Base-by-base conservation (phyloP, 1,140 invertebrate species). In the Telenomus remus region DNA sequence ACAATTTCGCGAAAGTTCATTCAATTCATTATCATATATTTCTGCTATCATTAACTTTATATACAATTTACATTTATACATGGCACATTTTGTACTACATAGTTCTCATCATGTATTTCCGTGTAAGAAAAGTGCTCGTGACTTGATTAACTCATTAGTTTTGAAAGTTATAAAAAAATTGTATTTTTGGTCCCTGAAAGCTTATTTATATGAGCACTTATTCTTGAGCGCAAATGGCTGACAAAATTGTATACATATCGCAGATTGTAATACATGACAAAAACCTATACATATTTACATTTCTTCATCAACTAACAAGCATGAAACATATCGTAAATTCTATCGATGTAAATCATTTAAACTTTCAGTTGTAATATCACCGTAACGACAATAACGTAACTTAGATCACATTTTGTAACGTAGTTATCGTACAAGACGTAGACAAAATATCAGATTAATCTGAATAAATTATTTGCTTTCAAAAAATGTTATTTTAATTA, bases 351-450 rank as follows among this genome's bases (percentile, higher is more conserved):
- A 73, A 65, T 73, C 16, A 4, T 49, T 35, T 66, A 66, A 65
- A 35, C 46, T 50, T 61, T 50, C 49, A 76, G 70, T 46, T 76
- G 44, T 76, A 76, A 64, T 76, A 59, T 76, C 49, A 64, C 37
- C 59, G 33, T 75, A 69, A 57, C 15, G 72, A 76, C 72, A 76
- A 76, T 76, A 76, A 76, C 50, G 47, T 59, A 11, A 60, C 57
- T 16, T 43, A 33, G 43, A 59, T 42, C 15, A 56, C 47, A 44
- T 69, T 69, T 69, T 75, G 57, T 75, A 64, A 75, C 64, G 72
- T 27, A 27, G 6, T n/a, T 69, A 74, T 43, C 46, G 56, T 61
- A 63, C 47, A 44, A 55, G 11, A 59, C 39, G 34, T 57, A 63
- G 55, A 47, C 0, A 14, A 51, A 63, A 53, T 69, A 54, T 56